Base-by-base conservation (phyloP, 2,797 vertebrate genomes). In the Typhlichthys eigenmanni region DNA sequence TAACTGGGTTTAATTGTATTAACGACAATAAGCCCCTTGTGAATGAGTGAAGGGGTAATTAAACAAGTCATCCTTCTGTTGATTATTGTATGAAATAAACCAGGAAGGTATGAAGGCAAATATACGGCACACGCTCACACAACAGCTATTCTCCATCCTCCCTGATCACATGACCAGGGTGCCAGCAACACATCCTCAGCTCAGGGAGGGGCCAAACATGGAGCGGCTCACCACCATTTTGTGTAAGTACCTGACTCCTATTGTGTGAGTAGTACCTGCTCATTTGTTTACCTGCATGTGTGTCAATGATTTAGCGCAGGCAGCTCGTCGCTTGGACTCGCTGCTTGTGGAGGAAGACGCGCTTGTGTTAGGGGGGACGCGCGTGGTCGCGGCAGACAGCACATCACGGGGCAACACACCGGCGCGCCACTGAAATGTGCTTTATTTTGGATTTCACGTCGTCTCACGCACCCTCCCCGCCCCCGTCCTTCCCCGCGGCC, bases 401-500 rank as follows among this genome's bases (percentile, higher is more conserved):
- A 80, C 49, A 11, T 60, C 79, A 82, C 64, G 75, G 74, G 80
- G 76, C 80, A 75, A 76, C 59, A 66, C 49, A 38, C 34, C 34
- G 34, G 77, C 64, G 59, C 71, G 74, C 17, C 64, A 66, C 74
- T 64, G 78, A 67, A 77, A 63, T 74, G 64, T 57, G 34, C 34
- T 38, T 81, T 79, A 62, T 73, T 81, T 72, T 80, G 80, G 71
- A 85, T 89, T 87, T 83, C 62, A 84, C 82, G 82, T 85, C 19
- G 73, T 29, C 32, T 54, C 52, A 9, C 6, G 12, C 16, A 14
- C 47, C 48, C 86, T 87, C 78, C 71, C 79, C 72, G 71, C 64
- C 78, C 92, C 89, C 89, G 85, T 84, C 92, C 79, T 86, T 92
- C 91, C 90, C 91, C 93, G 94, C 94, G 92, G 93, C 94, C 92